These are phyloP conservation scores for Porites cylindrica DNA, from an alignment of 92 coral and sea anemone species.

Conservation along the genomic window DNA sequence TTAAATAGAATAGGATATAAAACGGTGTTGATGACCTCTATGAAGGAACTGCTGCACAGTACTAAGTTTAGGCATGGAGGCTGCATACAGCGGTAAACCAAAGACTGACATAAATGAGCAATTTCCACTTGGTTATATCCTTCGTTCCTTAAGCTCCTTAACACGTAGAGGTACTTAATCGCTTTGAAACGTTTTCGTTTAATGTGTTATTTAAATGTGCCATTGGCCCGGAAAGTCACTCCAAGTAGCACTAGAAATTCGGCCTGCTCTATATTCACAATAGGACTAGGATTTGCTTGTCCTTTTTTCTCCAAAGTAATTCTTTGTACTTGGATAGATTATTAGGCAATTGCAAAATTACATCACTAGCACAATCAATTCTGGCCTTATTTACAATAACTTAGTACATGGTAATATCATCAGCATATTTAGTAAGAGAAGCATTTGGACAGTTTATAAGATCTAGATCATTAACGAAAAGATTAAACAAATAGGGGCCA, in stretches of 20 bases:
- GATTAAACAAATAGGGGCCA: constrained; percentile 10
- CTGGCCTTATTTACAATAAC: no score
- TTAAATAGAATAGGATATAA: constrained; percentile 17
- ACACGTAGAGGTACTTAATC: constrained; percentile 10
- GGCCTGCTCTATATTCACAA: constrained; percentile 35
- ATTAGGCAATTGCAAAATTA: constrained; percentile 12
- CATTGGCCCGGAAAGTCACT: no score
- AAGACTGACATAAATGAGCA: constrained; percentile 7
- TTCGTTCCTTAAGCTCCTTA: constrained; percentile 22
- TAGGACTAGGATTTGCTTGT: neutral
- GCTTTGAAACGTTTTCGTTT: neutral
- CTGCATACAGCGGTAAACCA: constrained; percentile 7
- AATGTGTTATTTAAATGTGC: no score
- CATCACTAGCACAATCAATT: neutral
- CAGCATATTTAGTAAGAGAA: constrained; percentile 17
- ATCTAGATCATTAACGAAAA: constrained; percentile 1
- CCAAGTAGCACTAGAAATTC: neutral
- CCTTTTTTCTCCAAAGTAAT: neutral
- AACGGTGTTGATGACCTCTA: neutral
- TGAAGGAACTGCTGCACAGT: neutral
- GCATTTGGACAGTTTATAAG: constrained; percentile 10
- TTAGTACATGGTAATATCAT: neutral
- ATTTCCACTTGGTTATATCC: neutral
- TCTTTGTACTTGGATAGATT: constrained; percentile 19
- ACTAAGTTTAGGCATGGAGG: neutral